Percentiles rank a stretch among this genome's conserved stretches.
These are phyloP conservation scores for Patella ulyssiponensis DNA, from an alignment of 2,888 invertebrate genomes.

Conservation along the genomic window DNA sequence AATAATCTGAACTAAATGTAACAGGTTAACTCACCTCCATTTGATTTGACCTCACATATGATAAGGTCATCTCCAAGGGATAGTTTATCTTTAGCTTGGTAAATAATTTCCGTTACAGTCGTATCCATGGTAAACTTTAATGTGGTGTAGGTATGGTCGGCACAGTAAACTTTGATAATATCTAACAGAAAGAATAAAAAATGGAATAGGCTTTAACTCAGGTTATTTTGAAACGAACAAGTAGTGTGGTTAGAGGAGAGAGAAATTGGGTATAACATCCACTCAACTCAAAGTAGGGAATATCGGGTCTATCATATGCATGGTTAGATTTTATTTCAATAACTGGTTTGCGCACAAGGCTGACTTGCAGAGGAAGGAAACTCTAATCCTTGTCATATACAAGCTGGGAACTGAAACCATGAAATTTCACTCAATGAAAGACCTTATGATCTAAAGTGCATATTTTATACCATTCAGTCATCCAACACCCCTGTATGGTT, in stretches of 20 bases:
- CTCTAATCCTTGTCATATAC: too few relatives aligned
- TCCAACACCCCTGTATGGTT: too few relatives aligned
- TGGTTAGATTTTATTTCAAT: too few relatives aligned
- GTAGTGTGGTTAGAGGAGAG: constrained; percentile 3
- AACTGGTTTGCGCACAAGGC: too few relatives aligned
- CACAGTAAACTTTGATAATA: constrained; percentile 85
- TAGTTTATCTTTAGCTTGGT: constrained; percentile 82
- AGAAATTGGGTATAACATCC: too few relatives aligned
- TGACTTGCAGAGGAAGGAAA: too few relatives aligned
- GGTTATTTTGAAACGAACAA: not conserved
- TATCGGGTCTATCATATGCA: not conserved
- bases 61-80: constrained; percentile 81
- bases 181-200: constrained; percentile 74
- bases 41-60: constrained; percentile 84
- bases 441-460: too few relatives aligned
- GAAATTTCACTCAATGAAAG: too few relatives aligned
- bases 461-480: too few relatives aligned
- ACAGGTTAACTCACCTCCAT: constrained; percentile 71
- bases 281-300: not conserved
- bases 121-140: constrained; percentile 82
- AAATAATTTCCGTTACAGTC: constrained; percentile 81
- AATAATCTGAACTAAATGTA: too few relatives aligned
- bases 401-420: too few relatives aligned
- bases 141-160: constrained; percentile 87
- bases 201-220: not conserved